Percentiles rank a stretch among this genome's conserved stretches.
These are phyloP conservation scores for Acestrorhynchus altus DNA, from an alignment of 2,797 vertebrate genomes.

Conservation along the genomic window DNA sequence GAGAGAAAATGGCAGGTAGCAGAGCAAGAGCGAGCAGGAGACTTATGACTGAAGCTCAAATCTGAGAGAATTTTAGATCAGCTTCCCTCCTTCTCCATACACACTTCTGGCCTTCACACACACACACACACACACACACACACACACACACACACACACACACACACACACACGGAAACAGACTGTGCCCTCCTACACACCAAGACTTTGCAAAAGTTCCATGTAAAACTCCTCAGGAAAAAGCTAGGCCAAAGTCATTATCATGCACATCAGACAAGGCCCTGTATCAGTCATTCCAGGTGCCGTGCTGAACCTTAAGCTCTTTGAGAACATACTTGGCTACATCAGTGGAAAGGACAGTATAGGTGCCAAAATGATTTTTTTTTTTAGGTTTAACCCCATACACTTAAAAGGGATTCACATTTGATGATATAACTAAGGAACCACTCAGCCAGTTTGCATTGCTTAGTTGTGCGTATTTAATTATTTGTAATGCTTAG, in stretches of 20 bases:
- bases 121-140: neutral
- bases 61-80: conserved; percentile 51
- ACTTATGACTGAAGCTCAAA: conserved; percentile 22
- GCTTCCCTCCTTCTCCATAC: conserved; percentile 10
- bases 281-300: neutral
- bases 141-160: neutral
- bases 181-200: conserved; percentile 8
- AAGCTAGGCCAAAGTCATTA: neutral
- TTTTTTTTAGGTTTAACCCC: too few relatives aligned
- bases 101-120: conserved; percentile 7
- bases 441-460: too few relatives aligned
- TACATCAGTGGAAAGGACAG: neutral
- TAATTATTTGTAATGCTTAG: too few relatives aligned
- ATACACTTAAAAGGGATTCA: too few relatives aligned
- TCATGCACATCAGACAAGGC: neutral
- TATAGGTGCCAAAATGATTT: neutral
- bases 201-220: neutral
- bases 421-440: too few relatives aligned
- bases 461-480: too few relatives aligned
- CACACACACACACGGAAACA: neutral
- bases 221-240: neutral
- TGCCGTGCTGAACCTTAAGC: neutral
- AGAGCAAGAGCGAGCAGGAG: conserved; percentile 14
- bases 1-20: conserved; percentile 52
- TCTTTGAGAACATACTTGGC: neutral